phyloP scores from a whole-genome alignment of 2,113 vertebrate genomes.

The Xenopus laevis region DNA sequence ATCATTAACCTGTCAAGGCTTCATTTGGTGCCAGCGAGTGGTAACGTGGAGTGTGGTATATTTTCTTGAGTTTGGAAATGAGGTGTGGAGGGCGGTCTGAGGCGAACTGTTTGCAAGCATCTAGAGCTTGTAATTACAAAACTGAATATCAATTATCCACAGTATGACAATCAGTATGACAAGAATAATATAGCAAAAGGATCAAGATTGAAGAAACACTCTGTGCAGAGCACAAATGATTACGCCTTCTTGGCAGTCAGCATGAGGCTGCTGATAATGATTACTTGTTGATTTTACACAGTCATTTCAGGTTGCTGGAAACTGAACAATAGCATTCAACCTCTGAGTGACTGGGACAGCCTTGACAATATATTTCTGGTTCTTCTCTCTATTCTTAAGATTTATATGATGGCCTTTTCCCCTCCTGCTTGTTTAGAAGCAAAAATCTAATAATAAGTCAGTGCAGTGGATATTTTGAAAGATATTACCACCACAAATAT shows the following conservation, averaged over 20 bases:
- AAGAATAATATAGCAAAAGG: not conserved
- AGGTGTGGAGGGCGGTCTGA: not conserved
- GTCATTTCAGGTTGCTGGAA: not conserved
- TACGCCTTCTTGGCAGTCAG: not conserved
- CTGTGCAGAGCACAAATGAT: not conserved
- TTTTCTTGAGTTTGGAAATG: not conserved
- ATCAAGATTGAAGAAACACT: not conserved
- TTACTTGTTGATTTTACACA: not conserved
- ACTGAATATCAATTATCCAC: slow-evolving; percentile 2
- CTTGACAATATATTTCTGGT: not conserved
- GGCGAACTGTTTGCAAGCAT: not conserved
- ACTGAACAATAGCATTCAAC: not conserved
- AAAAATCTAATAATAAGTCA: too few relatives aligned
- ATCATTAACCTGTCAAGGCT: not conserved
- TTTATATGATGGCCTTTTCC: too few relatives aligned
- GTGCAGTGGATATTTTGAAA: too few relatives aligned
- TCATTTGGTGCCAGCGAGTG: slow-evolving; percentile 1
- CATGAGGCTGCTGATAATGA: not conserved
- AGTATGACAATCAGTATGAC: slow-evolving; percentile 1
- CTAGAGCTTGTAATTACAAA: not conserved
- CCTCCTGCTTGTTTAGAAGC: too few relatives aligned
- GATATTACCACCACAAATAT: too few relatives aligned
- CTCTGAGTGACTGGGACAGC: not conserved
- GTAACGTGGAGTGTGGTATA: not conserved
- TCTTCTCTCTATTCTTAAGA: not conserved